These are phyloP conservation scores for Microplitis mediator DNA, from an alignment of 1,140 invertebrate species.

Conservation along the genomic window DNA sequence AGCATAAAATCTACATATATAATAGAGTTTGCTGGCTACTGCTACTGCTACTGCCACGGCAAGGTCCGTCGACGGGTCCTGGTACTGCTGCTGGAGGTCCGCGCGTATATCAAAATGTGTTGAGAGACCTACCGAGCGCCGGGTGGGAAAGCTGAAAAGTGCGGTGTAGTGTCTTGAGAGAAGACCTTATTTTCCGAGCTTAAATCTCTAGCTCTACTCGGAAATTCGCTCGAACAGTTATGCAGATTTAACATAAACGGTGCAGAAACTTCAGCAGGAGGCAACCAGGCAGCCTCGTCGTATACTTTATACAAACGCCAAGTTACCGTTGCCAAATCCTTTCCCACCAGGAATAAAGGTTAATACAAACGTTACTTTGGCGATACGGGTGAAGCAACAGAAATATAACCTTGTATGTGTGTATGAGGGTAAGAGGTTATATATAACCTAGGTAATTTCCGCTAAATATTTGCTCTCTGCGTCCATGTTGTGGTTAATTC, in stretches of 20 bases:
- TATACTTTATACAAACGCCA: conserved; percentile 4
- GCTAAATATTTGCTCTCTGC: not conserved
- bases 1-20: conserved; percentile 20
- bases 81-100: too few relatives aligned
- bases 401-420: not conserved
- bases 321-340: conserved; percentile 9
- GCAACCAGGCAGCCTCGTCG: not conserved
- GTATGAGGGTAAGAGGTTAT: not conserved
- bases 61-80: too few relatives aligned
- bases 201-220: conserved; percentile 16
- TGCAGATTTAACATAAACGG: conserved; percentile 26
- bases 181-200: conserved; percentile 22
- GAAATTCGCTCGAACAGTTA: conserved; percentile 18
- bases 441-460: not conserved
- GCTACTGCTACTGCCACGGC: too few relatives aligned
- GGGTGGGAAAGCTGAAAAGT: not conserved
- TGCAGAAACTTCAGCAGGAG: not conserved
- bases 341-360: not conserved
- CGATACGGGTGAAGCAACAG: too few relatives aligned
- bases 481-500: not conserved
- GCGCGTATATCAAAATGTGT: not conserved
- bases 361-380: not conserved
- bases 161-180: not conserved
- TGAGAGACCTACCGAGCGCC: not conserved
- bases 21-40: not conserved